Percentiles rank a stretch among this genome's conserved stretches.
phyloP scores from a whole-genome alignment of 2,797 vertebrate species.

The Loris lydekkerianus region DNA sequence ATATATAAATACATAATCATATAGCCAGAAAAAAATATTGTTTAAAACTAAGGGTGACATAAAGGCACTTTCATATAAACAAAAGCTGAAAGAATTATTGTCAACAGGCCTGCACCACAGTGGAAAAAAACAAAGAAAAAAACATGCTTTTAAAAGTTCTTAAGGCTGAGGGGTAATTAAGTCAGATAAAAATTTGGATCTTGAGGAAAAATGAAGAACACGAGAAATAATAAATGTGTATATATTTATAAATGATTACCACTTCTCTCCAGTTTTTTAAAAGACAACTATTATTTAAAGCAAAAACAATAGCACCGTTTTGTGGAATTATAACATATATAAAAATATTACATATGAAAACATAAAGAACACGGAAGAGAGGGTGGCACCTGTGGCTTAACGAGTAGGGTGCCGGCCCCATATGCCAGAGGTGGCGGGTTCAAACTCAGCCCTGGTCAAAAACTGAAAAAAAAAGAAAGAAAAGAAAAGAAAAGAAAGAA shows the following conservation, averaged over 20 bases:
- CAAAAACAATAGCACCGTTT: not conserved
- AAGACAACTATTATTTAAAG: not conserved
- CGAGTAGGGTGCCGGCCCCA: too few species aligned
- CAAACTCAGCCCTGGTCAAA: too few species aligned
- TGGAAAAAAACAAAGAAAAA: not conserved
- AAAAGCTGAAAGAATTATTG: constrained; percentile 20
- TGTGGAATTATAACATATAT: not conserved
- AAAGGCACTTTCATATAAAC: not conserved
- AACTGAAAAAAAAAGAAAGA: too few species aligned
- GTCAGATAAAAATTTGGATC: not conserved
- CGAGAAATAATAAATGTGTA: not conserved
- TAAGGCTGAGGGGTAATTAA: not conserved
- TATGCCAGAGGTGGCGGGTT: too few species aligned
- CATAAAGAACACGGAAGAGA: not conserved
- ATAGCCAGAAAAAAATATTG: not conserved
- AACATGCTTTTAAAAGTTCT: not conserved
- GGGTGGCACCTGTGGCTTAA: too few species aligned
- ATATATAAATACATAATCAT: not conserved
- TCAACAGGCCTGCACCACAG: not conserved
- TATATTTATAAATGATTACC: not conserved
- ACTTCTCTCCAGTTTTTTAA: constrained; percentile 18
- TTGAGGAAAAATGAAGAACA: not conserved
- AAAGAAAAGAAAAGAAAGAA: too few species aligned
- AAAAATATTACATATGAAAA: not conserved
- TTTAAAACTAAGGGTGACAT: constrained; percentile 6